These are phyloP conservation scores for Eupithecia exiguata DNA, from an alignment of 2,888 invertebrate species.

Conservation along the genomic window DNA sequence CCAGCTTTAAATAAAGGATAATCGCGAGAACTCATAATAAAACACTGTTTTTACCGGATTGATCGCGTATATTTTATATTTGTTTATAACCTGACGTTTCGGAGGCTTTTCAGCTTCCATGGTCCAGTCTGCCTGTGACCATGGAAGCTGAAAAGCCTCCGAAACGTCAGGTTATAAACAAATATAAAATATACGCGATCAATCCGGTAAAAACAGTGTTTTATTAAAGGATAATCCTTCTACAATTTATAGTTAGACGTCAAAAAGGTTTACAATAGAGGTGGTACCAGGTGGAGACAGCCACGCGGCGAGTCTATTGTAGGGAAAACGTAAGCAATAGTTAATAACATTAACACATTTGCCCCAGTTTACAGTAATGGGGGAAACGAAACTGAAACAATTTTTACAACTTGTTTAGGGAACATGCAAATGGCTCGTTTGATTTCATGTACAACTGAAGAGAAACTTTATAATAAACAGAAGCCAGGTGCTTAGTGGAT, in stretches of 20 bases:
- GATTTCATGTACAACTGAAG: neutral
- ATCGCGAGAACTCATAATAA: too few relatives aligned
- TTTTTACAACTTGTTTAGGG: neutral
- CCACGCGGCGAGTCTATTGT: conserved; percentile 25
- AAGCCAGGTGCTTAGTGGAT: neutral
- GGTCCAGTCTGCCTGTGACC: too few relatives aligned
- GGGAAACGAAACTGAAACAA: neutral
- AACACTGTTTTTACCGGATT: too few relatives aligned
- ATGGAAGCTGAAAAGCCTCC: too few relatives aligned
- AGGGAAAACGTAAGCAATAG: conserved; percentile 7
- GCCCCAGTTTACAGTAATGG: conserved; percentile 4
- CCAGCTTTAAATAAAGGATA: neutral
- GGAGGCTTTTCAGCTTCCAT: too few relatives aligned
- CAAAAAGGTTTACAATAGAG: conserved; percentile 42
- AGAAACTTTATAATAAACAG: neutral
- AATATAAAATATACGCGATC: too few relatives aligned
- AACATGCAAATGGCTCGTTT: neutral
- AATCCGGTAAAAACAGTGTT: too few relatives aligned
- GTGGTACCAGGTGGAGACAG: conserved; percentile 43
- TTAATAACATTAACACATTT: conserved; percentile 12
- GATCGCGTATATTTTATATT: too few relatives aligned
- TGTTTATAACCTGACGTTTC: too few relatives aligned
- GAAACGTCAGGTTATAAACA: too few relatives aligned
- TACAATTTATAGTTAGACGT: conserved; percentile 12
- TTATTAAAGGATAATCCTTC: conserved; percentile 6